These are phyloP conservation scores for Gulo gulo DNA, from an alignment of 2,113 vertebrate species.

Conservation along the genomic window DNA sequence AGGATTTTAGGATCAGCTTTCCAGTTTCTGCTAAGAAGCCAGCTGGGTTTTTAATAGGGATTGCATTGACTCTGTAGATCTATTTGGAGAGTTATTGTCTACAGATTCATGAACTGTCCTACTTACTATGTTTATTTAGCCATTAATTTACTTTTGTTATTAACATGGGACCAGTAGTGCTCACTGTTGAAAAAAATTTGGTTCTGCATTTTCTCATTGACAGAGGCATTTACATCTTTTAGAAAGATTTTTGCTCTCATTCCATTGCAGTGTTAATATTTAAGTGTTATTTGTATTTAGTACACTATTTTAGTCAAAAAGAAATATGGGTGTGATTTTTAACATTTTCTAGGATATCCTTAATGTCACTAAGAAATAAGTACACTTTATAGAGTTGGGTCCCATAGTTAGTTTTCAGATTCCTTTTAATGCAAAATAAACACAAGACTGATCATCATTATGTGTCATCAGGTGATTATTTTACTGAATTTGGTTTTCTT, in stretches of 20 bases:
- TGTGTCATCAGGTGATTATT: not conserved
- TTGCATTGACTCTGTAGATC: not conserved
- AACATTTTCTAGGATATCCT: conserved; percentile 33
- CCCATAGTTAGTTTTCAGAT: not conserved
- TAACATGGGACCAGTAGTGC: not conserved
- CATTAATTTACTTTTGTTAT: conserved; percentile 2
- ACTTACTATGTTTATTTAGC: not conserved
- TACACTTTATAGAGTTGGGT: not conserved
- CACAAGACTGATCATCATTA: not conserved
- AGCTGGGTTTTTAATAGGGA: not conserved
- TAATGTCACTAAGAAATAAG: not conserved
- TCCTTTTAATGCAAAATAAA: conserved; percentile 14
- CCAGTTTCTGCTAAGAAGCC: not conserved
- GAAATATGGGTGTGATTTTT: not conserved
- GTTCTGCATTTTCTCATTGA: not conserved
- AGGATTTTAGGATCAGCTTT: conserved; percentile 27
- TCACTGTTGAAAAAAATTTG: not conserved
- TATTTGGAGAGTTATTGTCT: not conserved
- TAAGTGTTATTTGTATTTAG: not conserved
- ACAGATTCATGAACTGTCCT: not conserved
- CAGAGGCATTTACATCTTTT: not conserved
- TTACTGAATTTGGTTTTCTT: conserved; percentile 39
- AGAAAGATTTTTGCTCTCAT: not conserved
- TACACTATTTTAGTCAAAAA: not conserved
- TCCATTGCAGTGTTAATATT: not conserved